A percentile compares a stretch with the other conserved stretches of the same genome.
phyloP scores from a whole-genome alignment of 2,888 invertebrate genomes.

The Helleia helle region DNA sequence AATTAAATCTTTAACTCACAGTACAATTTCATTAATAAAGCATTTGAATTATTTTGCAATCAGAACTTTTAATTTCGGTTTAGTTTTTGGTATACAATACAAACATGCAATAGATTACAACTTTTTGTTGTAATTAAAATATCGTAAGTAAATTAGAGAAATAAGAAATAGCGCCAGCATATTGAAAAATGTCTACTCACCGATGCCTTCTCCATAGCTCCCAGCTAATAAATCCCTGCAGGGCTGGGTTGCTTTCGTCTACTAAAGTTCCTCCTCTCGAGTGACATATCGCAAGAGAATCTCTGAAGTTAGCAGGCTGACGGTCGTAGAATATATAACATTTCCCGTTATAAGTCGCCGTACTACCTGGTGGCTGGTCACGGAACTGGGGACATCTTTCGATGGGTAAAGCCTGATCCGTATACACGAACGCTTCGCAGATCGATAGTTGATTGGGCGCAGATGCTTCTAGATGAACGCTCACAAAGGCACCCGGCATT shows the following conservation, averaged over 20 bases:
- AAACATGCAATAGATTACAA: too few relatives aligned
- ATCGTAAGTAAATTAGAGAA: background rate
- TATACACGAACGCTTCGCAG: constrained; percentile 95
- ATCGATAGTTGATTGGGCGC: constrained; percentile 86
- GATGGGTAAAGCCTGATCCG: constrained; percentile 91
- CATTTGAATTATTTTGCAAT: too few relatives aligned
- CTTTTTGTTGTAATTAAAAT: too few relatives aligned
- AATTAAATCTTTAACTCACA: too few relatives aligned
- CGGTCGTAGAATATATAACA: constrained; percentile 95
- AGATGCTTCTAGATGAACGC: constrained; percentile 88
- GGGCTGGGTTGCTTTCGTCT: constrained; percentile 93
- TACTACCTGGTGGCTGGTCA: constrained; percentile 93
- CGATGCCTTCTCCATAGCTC: constrained; percentile 93
- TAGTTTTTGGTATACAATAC: too few relatives aligned
- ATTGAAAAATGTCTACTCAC: constrained; percentile 36
- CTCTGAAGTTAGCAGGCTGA: constrained; percentile 86
- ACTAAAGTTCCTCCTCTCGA: constrained; percentile 88
- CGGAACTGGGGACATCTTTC: constrained; percentile 94
- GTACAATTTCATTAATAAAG: too few relatives aligned
- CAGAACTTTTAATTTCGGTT: too few relatives aligned
- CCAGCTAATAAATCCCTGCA: constrained; percentile 96
- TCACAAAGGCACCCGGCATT: constrained; percentile 96
- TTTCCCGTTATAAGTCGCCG: constrained; percentile 95
- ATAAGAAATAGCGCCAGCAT: constrained; percentile 12
- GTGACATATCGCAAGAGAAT: constrained; percentile 86